These are phyloP conservation scores for Galeopsomyia nigrocyanea DNA, from an alignment of 2,888 invertebrate genomes.

Conservation along the genomic window DNA sequence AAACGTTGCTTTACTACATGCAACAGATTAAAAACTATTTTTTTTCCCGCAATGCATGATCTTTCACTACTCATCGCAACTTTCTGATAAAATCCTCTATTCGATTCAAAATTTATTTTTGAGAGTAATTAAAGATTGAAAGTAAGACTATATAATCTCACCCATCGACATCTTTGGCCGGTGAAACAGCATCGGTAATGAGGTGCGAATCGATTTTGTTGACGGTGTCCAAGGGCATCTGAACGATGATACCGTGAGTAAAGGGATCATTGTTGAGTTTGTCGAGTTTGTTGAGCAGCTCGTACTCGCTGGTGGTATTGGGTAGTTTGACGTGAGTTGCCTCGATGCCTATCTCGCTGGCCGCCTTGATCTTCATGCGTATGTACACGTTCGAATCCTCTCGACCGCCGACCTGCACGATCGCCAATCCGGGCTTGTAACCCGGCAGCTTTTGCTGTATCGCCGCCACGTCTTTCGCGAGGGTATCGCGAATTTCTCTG, in stretches of 20 bases:
- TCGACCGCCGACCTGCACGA: conserved; percentile 95
- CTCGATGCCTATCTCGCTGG: conserved; percentile 89
- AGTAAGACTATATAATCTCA: conserved; percentile 66
- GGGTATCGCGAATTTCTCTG: conserved; percentile 80
- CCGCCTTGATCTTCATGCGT: conserved; percentile 94
- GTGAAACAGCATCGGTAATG: conserved; percentile 88
- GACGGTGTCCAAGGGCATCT: conserved; percentile 92
- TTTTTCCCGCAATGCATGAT: too few relatives aligned
- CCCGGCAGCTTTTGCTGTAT: conserved; percentile 73
- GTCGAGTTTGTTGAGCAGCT: conserved; percentile 80
- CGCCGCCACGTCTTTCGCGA: conserved; percentile 77
- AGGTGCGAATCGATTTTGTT: conserved; percentile 87
- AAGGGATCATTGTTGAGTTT: conserved; percentile 85
- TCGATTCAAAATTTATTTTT: conserved; percentile 1
- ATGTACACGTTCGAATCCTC: conserved; percentile 99
- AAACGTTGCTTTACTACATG: background rate
- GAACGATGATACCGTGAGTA: conserved; percentile 96
- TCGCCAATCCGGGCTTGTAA: conserved; percentile 85
- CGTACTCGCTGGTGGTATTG: conserved; percentile 82
- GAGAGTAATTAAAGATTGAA: background rate
- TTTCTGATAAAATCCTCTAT: background rate
- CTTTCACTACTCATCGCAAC: too few relatives aligned
- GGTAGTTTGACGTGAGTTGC: conserved; percentile 87
- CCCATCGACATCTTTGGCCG: conserved; percentile 97
- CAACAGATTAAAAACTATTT: background rate